Conservation (phyloP, 2,888 invertebrate genomes). For the Trypoxylon attenuatum region DNA sequence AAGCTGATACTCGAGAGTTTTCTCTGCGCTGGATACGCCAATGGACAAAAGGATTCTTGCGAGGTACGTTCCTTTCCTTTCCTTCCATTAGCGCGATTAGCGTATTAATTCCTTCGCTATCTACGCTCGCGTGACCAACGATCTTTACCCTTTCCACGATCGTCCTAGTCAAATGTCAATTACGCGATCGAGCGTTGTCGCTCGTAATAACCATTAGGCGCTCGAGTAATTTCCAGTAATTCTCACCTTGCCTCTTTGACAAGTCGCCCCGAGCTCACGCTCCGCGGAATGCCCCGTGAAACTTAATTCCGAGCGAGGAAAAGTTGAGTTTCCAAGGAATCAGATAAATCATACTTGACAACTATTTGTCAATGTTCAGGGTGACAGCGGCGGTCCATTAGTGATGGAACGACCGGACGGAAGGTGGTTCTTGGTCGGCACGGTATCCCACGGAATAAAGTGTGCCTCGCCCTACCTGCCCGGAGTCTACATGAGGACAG, state of each 20-base stretch:
- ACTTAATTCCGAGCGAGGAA: no score
- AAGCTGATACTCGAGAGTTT: slow-evolving; percentile 92
- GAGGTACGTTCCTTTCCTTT: slow-evolving; percentile 78
- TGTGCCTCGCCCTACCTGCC: slow-evolving; percentile 94
- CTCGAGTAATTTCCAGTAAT: background rate
- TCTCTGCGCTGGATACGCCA: slow-evolving; percentile 93
- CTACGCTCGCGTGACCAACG: background rate
- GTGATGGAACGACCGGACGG: slow-evolving; percentile 89
- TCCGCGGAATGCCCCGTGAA: no score
- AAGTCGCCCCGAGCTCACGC: no score
- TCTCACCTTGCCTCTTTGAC: background rate
- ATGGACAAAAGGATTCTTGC: slow-evolving; percentile 94
- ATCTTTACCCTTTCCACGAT: no score
- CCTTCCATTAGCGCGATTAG: background rate
- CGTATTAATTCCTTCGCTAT: background rate
- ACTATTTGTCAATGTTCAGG: slow-evolving; percentile 77
- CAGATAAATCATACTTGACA: no score
- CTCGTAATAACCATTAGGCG: no score
- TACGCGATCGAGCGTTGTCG: no score
- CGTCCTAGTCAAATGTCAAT: no score
- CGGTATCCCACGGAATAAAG: slow-evolving; percentile 96
- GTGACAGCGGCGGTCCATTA: slow-evolving; percentile 94
- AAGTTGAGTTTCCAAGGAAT: no score
- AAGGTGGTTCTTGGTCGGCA: slow-evolving; percentile 91
- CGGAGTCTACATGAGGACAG: slow-evolving; percentile 95